Evolutionary conservation across 2,113 vertebrate genomes (phyloP).

Genomic region (Sinosuthora webbiana): DNA sequence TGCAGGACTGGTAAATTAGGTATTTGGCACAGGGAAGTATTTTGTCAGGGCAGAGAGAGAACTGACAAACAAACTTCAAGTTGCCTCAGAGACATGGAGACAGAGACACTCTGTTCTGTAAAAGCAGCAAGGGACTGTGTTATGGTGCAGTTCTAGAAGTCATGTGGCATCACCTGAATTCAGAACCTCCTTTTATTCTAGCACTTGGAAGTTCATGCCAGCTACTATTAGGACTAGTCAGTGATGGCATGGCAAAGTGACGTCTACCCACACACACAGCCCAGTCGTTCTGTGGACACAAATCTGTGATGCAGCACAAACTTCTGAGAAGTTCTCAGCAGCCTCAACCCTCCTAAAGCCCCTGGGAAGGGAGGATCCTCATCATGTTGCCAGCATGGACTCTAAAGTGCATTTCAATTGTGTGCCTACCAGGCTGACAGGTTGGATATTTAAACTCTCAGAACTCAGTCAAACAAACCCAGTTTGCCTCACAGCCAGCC

Average conservation of each 20-base stretch:
- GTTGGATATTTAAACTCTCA: not conserved
- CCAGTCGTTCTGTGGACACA: not conserved
- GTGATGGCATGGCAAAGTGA: not conserved
- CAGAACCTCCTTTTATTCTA: not conserved
- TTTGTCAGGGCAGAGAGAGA: not conserved
- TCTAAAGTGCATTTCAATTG: not conserved
- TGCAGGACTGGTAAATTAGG: not conserved
- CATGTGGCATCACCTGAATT: not conserved
- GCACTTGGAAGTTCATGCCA: not conserved
- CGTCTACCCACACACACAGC: not conserved
- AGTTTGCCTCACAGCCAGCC: not conserved
- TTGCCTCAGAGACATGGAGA: not conserved
- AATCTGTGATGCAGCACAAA: not conserved
- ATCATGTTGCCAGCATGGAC: not conserved
- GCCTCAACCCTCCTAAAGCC: not conserved
- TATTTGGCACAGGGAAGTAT: not conserved
- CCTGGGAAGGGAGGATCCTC: not conserved
- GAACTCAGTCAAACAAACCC: not conserved
- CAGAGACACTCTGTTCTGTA: not conserved
- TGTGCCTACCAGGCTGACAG: not conserved
- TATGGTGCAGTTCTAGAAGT: not conserved
- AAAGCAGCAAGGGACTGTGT: not conserved
- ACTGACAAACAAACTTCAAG: not conserved
- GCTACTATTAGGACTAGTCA: not conserved
- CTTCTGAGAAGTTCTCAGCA: not conserved